A percentile compares a stretch with the other conserved stretches of the same genome.
Evolutionary conservation across 2,113 vertebrate species (phyloP).

Genomic region (Scolopax mira): DNA sequence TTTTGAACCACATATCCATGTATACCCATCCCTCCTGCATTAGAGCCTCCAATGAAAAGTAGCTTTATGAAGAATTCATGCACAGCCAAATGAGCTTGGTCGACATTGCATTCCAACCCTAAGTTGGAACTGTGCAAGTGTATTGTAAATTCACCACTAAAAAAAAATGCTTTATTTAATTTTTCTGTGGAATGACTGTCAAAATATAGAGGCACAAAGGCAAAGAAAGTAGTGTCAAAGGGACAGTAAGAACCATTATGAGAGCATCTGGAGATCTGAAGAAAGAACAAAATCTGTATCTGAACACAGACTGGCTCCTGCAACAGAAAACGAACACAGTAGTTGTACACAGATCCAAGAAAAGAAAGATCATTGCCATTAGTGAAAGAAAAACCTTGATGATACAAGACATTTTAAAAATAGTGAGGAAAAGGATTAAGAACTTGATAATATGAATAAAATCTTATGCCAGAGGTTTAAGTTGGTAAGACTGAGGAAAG

Average conservation of each 20-base stretch:
- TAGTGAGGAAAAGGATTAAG: not conserved
- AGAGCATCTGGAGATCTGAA: not conserved
- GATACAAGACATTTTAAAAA: not conserved
- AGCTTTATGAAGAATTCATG: not conserved
- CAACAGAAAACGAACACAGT: not conserved
- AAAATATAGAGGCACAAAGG: not conserved
- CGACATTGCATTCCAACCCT: not conserved
- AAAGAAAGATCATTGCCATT: not conserved
- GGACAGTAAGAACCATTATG: not conserved
- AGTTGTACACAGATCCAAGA: not conserved
- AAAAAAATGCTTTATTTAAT: not conserved
- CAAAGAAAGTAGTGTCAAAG: not conserved
- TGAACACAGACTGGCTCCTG: not conserved
- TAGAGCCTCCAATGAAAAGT: not conserved
- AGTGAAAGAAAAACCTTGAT: not conserved
- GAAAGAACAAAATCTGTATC: not conserved
- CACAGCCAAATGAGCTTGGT: not conserved
- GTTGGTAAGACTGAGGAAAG: not conserved
- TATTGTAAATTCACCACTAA: not conserved
- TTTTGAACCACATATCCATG: not conserved
- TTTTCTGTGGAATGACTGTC: not conserved
- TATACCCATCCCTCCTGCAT: not conserved
- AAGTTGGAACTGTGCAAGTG: not conserved
- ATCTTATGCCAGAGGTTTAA: not conserved
- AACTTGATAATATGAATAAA: not conserved